phyloP scores from a whole-genome alignment of 2,888 invertebrate species.

The Pyrgus malvae region DNA sequence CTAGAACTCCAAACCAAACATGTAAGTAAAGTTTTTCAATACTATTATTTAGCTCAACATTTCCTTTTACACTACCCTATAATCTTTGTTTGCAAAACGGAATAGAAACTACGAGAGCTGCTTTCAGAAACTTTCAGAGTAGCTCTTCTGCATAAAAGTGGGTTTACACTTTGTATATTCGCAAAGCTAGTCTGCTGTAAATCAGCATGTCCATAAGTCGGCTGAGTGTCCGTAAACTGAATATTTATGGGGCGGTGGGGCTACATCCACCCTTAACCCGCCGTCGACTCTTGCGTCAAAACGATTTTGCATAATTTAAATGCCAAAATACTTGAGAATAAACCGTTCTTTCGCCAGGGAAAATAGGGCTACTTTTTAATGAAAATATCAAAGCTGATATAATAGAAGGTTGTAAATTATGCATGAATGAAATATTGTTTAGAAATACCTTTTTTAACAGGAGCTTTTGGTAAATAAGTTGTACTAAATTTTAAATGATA shows the following conservation, averaged over 20 bases:
- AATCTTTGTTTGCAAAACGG: neutral
- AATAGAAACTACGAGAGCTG: neutral
- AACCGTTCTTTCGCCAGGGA: neutral
- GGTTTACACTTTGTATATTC: constrained; percentile 12
- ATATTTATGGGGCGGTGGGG: constrained; percentile 58
- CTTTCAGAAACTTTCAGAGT: constrained; percentile 1
- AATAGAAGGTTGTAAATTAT: too few species aligned
- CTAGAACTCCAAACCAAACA: too few species aligned
- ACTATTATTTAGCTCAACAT: too few species aligned
- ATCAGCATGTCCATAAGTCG: constrained; percentile 54
- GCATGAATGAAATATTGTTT: too few species aligned
- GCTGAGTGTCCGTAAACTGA: constrained; percentile 59
- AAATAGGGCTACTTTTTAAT: neutral
- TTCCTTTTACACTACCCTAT: neutral
- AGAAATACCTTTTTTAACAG: too few species aligned
- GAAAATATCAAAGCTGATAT: neutral
- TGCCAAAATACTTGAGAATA: constrained; percentile 15
- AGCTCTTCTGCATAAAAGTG: constrained; percentile 12
- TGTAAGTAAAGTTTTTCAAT: too few species aligned
- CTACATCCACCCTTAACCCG: constrained; percentile 50
- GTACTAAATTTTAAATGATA: too few species aligned
- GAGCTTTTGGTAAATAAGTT: too few species aligned
- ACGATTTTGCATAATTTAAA: constrained; percentile 64
- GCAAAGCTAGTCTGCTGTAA: constrained; percentile 38
- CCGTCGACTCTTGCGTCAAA: constrained; percentile 56